These are phyloP conservation scores for Conomelus anceps DNA, from an alignment of 2,888 invertebrate genomes.

Conservation along the genomic window DNA sequence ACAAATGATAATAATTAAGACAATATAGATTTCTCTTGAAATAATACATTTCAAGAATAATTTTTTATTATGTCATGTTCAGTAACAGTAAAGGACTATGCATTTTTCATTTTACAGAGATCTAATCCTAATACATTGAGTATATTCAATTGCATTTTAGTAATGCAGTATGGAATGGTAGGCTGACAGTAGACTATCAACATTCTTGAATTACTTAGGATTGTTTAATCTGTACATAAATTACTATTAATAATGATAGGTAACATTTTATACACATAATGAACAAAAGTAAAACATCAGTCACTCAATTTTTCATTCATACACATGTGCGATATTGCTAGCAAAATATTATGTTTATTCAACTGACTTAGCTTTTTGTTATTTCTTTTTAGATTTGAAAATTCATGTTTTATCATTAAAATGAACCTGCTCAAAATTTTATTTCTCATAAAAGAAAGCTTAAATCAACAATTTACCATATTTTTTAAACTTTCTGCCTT, in stretches of 20 bases:
- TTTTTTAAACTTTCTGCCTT: too few species aligned
- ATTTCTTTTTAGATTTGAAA: too few species aligned
- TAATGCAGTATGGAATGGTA: not conserved
- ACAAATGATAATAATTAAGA: not conserved
- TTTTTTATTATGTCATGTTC: not conserved
- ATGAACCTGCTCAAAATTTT: too few species aligned
- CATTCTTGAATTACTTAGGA: not conserved
- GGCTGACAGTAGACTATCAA: not conserved
- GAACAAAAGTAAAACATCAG: not conserved
- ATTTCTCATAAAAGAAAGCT: too few species aligned
- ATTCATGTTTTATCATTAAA: too few species aligned
- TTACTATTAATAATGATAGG: not conserved
- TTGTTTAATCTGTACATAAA: not conserved
- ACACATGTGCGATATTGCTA: not conserved
- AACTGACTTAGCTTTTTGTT: too few species aligned
- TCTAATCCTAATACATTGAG: not conserved
- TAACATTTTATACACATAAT: not conserved
- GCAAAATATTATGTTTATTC: too few species aligned
- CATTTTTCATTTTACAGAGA: not conserved
- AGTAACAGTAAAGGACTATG: not conserved
- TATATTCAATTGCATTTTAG: not conserved
- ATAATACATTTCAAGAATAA: not conserved
- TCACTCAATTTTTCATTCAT: not conserved
- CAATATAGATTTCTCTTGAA: not conserved
- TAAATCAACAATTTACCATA: too few species aligned